Evolutionary conservation across 2,888 invertebrate genomes (phyloP).

Genomic region (Meta bourneti): DNA sequence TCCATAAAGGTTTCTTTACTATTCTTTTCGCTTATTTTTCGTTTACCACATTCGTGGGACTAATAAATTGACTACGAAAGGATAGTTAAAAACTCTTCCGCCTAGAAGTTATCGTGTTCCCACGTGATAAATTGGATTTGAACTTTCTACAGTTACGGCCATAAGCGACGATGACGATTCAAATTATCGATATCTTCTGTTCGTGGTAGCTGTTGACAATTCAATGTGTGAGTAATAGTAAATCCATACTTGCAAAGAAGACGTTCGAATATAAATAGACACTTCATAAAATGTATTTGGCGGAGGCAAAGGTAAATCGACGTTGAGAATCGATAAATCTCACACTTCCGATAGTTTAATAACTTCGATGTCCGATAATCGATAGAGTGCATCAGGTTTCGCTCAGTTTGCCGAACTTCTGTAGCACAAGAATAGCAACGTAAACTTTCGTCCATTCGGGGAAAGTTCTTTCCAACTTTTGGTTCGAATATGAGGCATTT

Average conservation of each 20-base stretch:
- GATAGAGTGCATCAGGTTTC: conserved; percentile 5
- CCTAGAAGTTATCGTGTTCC: background rate
- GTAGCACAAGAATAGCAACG: no score
- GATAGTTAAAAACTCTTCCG: background rate
- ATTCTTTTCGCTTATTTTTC: background rate
- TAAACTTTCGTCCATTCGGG: no score
- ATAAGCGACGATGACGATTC: background rate
- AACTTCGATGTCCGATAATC: conserved; percentile 45
- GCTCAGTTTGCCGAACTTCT: background rate
- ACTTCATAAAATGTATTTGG: conserved; percentile 14
- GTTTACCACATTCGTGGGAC: background rate
- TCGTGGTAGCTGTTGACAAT: background rate
- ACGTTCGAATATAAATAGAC: conserved; percentile 15
- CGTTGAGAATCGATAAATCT: conserved; percentile 43
- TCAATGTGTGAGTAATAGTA: background rate
- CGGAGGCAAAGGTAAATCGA: conserved; percentile 24
- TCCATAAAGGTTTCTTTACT: background rate
- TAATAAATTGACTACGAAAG: background rate
- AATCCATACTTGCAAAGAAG: conserved; percentile 2
- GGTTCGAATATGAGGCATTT: no score
- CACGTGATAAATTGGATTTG: background rate
- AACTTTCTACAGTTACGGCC: background rate
- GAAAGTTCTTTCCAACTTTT: no score
- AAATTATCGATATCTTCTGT: background rate
- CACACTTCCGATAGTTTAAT: conserved; percentile 41